Evolutionary conservation across 2,113 vertebrate genomes (phyloP), one percentile per base, ranked within the genome.

Genomic region (Choloepus hoffmanni): DNA sequence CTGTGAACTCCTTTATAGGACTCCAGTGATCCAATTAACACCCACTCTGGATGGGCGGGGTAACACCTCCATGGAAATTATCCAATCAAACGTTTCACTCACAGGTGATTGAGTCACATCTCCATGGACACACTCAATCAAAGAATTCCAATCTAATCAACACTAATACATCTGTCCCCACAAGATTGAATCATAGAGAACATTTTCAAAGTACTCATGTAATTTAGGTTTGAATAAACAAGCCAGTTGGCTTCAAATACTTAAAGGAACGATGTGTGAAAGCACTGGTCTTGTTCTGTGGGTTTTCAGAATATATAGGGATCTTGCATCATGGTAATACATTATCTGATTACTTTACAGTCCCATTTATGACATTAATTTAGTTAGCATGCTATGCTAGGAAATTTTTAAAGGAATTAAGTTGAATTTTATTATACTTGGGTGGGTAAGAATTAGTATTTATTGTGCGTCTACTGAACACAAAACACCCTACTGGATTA

Each of bases 211-310:
- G 43, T 26, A 26, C 55, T 0, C 26, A n/a, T 5, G 36, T 58
- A 55, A 14, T 33, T 94, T 87, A 58, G 55, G 33, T 33, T 21
- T 55, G 40, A 72, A 55, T 19, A 90, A 87, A 92, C 21, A n/a
- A 45, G 50, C 3, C 24, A 50, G 18, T 23, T n/a, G 11, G 1
- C n/a, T 79, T 79, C 7, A 50, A 13, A 53, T 1, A 8, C 5
- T 58, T 67, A 45, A 81, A 74, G 45, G 65, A 33, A 28, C 53
- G 40, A 48, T 24, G 2, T 30, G 36, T 9, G 10, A 23, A 21
- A 8, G 2, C 2, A 16, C 26, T 79, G 33, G 10, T 36, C 8
- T 36, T 30, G 28, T n/a, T 74, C n/a, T 2, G 0, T 19, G 7
- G n/a, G 28, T 67, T 40, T 70, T 63, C 45, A 18, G 65, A 28